phyloP scores from a whole-genome alignment of 2,888 invertebrate species.

The Microdon myrmicae region DNA sequence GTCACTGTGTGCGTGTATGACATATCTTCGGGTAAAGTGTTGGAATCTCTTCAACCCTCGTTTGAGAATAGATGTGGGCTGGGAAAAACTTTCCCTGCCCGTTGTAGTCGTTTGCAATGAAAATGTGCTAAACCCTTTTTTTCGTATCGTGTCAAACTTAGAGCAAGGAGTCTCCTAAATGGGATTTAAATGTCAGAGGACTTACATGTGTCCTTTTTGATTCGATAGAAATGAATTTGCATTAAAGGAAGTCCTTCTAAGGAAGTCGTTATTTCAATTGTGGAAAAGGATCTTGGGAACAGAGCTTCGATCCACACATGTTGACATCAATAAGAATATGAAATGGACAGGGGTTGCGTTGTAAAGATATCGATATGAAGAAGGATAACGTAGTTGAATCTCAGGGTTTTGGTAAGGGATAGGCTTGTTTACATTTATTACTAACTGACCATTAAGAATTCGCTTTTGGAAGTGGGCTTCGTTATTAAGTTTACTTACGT shows the following conservation, averaged over 20 bases:
- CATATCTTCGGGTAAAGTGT: slow-evolving; percentile 18
- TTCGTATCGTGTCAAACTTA: background rate
- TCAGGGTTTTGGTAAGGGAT: too few species aligned
- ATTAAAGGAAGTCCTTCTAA: slow-evolving; percentile 27
- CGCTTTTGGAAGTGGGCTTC: too few species aligned
- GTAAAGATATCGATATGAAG: too few species aligned
- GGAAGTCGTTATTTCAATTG: slow-evolving; percentile 29
- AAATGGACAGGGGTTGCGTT: too few species aligned
- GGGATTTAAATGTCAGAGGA: slow-evolving; percentile 24
- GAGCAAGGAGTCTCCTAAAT: slow-evolving; percentile 10
- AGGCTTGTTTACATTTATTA: too few species aligned
- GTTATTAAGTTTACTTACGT: too few species aligned
- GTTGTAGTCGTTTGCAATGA: slow-evolving; percentile 10
- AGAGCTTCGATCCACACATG: too few species aligned
- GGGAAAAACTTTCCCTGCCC: slow-evolving; percentile 29
- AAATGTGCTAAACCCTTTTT: slow-evolving; percentile 19
- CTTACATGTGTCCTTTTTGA: slow-evolving; percentile 27
- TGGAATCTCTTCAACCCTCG: slow-evolving; percentile 38
- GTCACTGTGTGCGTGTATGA: background rate
- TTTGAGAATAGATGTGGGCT: too few species aligned
- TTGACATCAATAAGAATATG: too few species aligned
- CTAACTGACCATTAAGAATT: too few species aligned
- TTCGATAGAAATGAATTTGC: slow-evolving; percentile 8
- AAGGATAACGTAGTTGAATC: too few species aligned
- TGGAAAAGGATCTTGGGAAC: slow-evolving; percentile 25